These are phyloP conservation scores for Oreocharis arfaki DNA, from an alignment of 2,113 vertebrate genomes.

Conservation along the genomic window DNA sequence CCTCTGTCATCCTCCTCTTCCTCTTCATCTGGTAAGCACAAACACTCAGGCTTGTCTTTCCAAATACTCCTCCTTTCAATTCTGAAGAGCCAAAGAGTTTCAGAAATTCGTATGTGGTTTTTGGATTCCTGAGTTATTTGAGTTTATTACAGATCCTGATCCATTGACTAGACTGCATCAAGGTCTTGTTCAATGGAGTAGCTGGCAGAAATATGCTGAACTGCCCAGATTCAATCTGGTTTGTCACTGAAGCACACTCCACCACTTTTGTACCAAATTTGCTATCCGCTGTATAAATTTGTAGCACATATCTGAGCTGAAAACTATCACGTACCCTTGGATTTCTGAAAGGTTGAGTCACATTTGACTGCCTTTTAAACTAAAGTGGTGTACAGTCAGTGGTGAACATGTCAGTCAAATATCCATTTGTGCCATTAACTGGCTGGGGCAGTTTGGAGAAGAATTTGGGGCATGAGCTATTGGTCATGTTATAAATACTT, in stretches of 20 bases:
- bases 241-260: constrained; percentile 45
- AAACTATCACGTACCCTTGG: constrained; percentile 36
- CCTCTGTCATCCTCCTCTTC: background rate
- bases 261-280: constrained; percentile 15
- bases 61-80: background rate
- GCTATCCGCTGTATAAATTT: constrained; percentile 33
- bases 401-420: constrained; percentile 23
- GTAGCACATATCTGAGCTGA: constrained; percentile 8
- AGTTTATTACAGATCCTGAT: background rate
- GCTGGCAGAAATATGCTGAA: constrained; percentile 14
- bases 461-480: background rate
- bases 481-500: background rate
- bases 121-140: background rate
- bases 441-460: constrained; percentile 1
- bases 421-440: constrained; percentile 5
- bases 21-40: background rate
- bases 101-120: background rate
- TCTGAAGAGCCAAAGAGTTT: background rate
- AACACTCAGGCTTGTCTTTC: background rate
- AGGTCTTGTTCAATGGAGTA: constrained; percentile 4
- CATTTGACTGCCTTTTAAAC: constrained; percentile 13
- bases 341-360: constrained; percentile 17
- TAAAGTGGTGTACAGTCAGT: background rate
- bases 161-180: background rate
- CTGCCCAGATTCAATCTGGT: constrained; percentile 8